Base-by-base conservation (phyloP, 2,113 vertebrate species). In the Alosa alosa region DNA sequence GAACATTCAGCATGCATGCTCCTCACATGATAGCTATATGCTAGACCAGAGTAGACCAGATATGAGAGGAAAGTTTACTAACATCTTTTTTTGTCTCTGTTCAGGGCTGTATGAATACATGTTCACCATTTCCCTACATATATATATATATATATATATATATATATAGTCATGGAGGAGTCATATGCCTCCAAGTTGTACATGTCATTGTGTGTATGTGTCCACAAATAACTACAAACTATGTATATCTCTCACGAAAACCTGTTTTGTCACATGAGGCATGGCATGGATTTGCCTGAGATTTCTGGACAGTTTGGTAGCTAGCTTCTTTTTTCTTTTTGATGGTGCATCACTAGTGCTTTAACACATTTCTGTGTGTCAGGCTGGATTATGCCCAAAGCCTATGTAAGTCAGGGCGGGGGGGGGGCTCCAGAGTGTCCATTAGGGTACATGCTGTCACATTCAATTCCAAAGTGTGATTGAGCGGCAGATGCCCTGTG, bases 361-460 rank as follows among this genome's bases (percentile, higher is more conserved):
- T 60, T 22, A 60, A 22, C 55, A 60, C 55, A 60, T 60, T 60
- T 60, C 18, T 22, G 55, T 22, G 55, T 15, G 10, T 44, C 85
- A 83, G 82, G 44, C 64, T 50, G 64, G 60, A 75, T 52, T 78
- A 41, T 44, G 52, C 52, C 52, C 18, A 81, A 45, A 84, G 82
- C 36, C 46, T 68, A n/a, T 55, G 78, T 75, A 64, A 10, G 8
- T 25, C 6, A 25, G 60, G 9, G 1, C 18, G 50, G 6, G n/a
- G n/a, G 57, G 60, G 6, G 11, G n/a, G 13, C 47, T 60, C 45
- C 84, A 39, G 84, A 60, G 41, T 84, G 57, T 86, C 47, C 82
- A 85, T 87, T 84, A 45, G n/a, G 49, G 82, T 57, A 41, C 82
- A 47, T 6, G 44, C 45, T 88, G 87, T 90, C 88, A 90, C 83